phyloP scores from a whole-genome alignment of 2,797 vertebrate species.

The Onychomys torridus region DNA sequence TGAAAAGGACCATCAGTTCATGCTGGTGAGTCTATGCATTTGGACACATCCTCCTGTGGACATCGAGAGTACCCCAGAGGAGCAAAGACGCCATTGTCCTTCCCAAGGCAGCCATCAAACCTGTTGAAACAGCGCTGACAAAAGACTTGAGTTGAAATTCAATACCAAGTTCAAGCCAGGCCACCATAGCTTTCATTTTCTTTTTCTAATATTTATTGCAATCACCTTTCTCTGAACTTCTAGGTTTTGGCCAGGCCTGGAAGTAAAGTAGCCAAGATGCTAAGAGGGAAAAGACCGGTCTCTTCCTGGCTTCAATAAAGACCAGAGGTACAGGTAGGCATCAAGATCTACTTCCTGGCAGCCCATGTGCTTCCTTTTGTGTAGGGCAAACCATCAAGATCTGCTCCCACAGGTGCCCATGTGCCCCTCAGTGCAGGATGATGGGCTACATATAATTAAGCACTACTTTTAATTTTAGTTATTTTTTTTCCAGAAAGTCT shows the following conservation, averaged over 20 bases:
- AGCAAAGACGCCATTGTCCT: accelerated
- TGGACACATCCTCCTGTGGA: accelerated
- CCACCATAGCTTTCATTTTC: background rate
- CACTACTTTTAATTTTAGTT: no score
- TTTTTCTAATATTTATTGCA: background rate
- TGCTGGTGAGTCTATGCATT: accelerated
- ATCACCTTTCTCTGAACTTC: background rate
- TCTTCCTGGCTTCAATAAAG: background rate
- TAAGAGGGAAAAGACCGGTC: background rate
- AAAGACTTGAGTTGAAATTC: background rate
- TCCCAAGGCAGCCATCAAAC: background rate
- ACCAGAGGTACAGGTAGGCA: background rate
- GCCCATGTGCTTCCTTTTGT: background rate
- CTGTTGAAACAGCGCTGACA: background rate
- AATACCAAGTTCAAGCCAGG: background rate
- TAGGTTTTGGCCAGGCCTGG: background rate
- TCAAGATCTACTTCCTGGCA: background rate
- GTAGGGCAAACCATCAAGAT: no score
- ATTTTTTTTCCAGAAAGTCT: background rate
- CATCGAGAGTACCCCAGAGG: no score
- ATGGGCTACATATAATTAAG: background rate
- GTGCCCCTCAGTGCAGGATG: background rate
- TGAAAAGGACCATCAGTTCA: background rate
- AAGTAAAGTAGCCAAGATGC: background rate
- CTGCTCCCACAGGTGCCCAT: background rate